Evolutionary conservation across 2,888 invertebrate genomes (phyloP), one percentile per base, ranked within the genome.

Genomic region (Trilocha varians): DNA sequence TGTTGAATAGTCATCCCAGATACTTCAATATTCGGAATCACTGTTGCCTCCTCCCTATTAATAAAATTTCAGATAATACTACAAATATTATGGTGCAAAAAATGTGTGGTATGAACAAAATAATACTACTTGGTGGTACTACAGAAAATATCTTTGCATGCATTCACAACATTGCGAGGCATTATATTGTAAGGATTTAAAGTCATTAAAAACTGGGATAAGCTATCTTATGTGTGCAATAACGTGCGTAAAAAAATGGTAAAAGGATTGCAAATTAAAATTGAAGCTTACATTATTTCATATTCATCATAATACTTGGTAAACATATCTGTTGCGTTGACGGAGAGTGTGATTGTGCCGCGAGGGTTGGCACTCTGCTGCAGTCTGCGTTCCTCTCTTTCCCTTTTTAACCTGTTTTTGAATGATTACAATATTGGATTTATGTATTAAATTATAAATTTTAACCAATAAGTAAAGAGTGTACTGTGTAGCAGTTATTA

Each of bases 321-420:
- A 77, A 98, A 98, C 59, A 98, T 80, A 65, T 98, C 97, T 0
- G 97, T 95, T 1, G 97, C 97, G 85, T 98, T 96, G 15, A 98
- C 89, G 51, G 93, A 93, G 33, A 98, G 89, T 11, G 93, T 93
- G 41, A 98, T 89, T 46, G 91, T 92, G 18, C 97, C 97, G 48
- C 92, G 92, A 1, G 98, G 98, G 79, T 98, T 98, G 1, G 98
- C 96, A 48, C 93, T 89, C 65, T 96, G 95, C 60, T 96, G 92
- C 41, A 99, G 87, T 47, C 92, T 88, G 45, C 96, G 88, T 63
- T 98, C 96, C 54, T 98, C 97, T 46, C 93, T 88, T 61, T 95
- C 94, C 52, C 92, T 89, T 13, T 93, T 93, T 41, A 94, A 70
- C 48, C 87, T 87, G 55, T 9, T 59, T 53, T 38, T 11, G 13